Evolutionary conservation across 2,888 invertebrate genomes (phyloP).

Genomic region (Meliscaeva auricollis): DNA sequence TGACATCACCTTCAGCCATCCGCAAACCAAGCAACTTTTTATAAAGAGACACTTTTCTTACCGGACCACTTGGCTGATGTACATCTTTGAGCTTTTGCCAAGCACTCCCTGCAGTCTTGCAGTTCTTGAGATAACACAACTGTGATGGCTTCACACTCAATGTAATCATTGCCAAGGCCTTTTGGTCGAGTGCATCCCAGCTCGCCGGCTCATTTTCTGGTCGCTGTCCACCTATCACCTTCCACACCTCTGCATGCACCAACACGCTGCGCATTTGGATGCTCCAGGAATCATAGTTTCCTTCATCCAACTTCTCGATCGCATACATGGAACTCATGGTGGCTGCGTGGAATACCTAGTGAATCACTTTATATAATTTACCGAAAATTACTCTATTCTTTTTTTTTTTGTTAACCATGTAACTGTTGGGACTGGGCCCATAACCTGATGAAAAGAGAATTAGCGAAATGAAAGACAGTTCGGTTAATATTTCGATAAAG

Average conservation of each 20-base stretch:
- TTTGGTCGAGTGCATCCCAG: conserved; percentile 47
- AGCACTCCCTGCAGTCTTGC: too few species aligned
- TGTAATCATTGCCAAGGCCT: conserved; percentile 51
- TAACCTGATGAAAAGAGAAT: conserved; percentile 9
- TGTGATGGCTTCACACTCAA: conserved; percentile 57
- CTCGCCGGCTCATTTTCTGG: not conserved
- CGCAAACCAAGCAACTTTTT: too few species aligned
- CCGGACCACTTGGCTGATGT: too few species aligned
- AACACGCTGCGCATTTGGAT: conserved; percentile 51
- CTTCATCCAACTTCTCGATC: conserved; percentile 2
- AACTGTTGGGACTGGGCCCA: conserved; percentile 12
- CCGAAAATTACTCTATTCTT: not conserved
- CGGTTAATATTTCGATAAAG: too few species aligned
- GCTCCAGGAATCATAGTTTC: conserved; percentile 77
- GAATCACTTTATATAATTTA: not conserved
- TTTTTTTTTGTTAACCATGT: not conserved
- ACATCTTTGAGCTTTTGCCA: too few species aligned
- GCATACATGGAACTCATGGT: too few species aligned
- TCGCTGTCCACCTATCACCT: not conserved
- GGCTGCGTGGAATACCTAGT: too few species aligned
- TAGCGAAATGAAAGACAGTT: too few species aligned
- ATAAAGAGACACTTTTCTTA: too few species aligned
- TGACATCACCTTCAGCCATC: too few species aligned
- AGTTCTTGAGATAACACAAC: too few species aligned
- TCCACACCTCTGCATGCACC: not conserved